These are phyloP conservation scores for Siniperca knerii DNA, from an alignment of 2,113 vertebrate species.

Conservation along the genomic window DNA sequence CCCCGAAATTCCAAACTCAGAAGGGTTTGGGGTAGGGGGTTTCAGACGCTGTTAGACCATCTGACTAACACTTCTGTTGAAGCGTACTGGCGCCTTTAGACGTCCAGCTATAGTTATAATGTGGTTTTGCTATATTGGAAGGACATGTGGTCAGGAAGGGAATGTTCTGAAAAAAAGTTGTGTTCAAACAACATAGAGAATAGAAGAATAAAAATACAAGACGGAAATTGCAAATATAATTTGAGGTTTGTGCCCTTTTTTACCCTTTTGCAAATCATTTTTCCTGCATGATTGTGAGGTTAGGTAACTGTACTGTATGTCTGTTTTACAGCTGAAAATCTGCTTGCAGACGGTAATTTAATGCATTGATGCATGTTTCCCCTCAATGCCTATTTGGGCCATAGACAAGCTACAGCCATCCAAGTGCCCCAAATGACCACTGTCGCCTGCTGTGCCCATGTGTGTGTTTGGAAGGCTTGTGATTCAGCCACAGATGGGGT, in stretches of 20 bases:
- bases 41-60: not conserved
- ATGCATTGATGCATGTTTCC: conserved; percentile 45
- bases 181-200: not conserved
- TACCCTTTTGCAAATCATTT: conserved; percentile 7
- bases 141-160: not conserved
- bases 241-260: conserved; percentile 10
- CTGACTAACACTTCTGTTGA: not conserved
- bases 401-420: conserved; percentile 21
- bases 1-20: not conserved
- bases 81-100: not conserved
- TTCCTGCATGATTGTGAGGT: conserved; percentile 24
- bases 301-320: conserved; percentile 19
- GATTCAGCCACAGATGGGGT: conserved; percentile 57
- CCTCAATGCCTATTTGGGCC: conserved; percentile 59
- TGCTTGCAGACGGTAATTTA: conserved; percentile 49
- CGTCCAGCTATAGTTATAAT: not conserved
- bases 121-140: conserved; percentile 2
- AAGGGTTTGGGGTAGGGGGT: not conserved
- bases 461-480: conserved; percentile 19
- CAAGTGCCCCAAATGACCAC: conserved; percentile 50
- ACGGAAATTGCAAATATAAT: not conserved
- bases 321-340: conserved; percentile 23
- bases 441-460: conserved; percentile 35
- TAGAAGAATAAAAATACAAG: not conserved
- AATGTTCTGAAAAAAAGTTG: not conserved